A percentile compares a stretch with the other conserved stretches of the same genome.
phyloP scores from a whole-genome alignment of 2,888 invertebrate genomes.

The Carterocephalus palaemon region DNA sequence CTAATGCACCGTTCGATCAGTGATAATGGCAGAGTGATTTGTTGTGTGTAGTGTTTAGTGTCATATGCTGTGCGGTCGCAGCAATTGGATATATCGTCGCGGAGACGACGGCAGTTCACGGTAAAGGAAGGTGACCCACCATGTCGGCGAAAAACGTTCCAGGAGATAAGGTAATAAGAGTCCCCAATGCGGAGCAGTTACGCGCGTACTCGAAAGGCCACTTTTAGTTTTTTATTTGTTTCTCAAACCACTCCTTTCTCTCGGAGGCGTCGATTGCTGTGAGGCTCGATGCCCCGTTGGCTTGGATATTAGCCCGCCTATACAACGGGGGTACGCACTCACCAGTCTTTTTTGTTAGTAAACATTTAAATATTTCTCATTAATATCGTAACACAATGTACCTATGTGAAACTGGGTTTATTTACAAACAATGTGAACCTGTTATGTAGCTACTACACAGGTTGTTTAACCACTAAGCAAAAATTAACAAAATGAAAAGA shows the following conservation, averaged over 20 bases:
- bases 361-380: slow-evolving; percentile 13
- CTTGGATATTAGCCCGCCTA: slow-evolving; percentile 19
- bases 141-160: slow-evolving; percentile 90
- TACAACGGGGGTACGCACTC: background rate
- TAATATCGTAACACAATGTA: background rate
- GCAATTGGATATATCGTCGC: slow-evolving; percentile 73
- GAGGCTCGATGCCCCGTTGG: slow-evolving; percentile 20
- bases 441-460: no score
- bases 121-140: slow-evolving; percentile 69
- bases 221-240: slow-evolving; percentile 55
- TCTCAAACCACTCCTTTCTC: slow-evolving; percentile 65
- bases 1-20: slow-evolving; percentile 70
- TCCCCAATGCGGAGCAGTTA: slow-evolving; percentile 2
- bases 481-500: no score
- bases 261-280: slow-evolving; percentile 40
- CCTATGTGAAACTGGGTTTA: slow-evolving; percentile 5
- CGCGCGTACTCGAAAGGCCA: slow-evolving; percentile 36
- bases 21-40: slow-evolving; percentile 77
- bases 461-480: no score
- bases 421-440: slow-evolving; percentile 12
- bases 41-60: slow-evolving; percentile 76
- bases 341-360: slow-evolving; percentile 14
- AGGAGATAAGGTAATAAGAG: slow-evolving; percentile 86
- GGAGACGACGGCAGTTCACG: slow-evolving; percentile 71
- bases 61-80: slow-evolving; percentile 75